Base-by-base conservation (phyloP, 2,888 invertebrate genomes). In the Phalera bucephala region DNA sequence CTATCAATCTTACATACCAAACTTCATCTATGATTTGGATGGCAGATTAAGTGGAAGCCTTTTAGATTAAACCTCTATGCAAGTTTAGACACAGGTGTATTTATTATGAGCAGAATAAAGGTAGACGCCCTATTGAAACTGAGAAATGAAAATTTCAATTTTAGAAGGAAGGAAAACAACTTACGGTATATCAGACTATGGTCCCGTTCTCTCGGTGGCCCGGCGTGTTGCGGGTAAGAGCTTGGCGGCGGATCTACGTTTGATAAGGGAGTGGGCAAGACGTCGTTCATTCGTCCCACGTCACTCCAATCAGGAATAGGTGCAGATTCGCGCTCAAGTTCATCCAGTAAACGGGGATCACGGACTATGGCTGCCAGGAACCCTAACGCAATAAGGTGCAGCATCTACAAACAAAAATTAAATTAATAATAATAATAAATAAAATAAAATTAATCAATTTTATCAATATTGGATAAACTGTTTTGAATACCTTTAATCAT, bases 371-470 rank as follows among this genome's bases (percentile, higher is more conserved):
- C 91, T 9, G 94, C 95, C 58, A 96, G 79, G 47, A 95, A 92
- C 29, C 94, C 94, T 52, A 96, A 78, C 0, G 95, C 94, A 61
- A 95, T 74, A 40, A 95, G 91, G 69, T 96, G 95, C 32, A 96
- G 83, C 80, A 95, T 91, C 95, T 96, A 52, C 2, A 17, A 25
- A 28, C 10, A 3, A 33, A 40, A 33, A 34, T 33, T n/a, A 15
- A 22, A 14, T 25, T 6, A 21, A 26, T 32, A 15, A 1, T 21
- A 15, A 22, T 7, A 23, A 8, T 19, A 21, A 32, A 30, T 25
- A 21, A 15, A 29, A 23, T 23, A 22, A 42, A 20, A 27, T 22
- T 11, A 20, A 19, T 10, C 9, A 20, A n/a, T n/a, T n/a, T n/a
- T n/a, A n/a, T 25, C 31, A 21, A 23, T 11, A 28, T n/a, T n/a